These are phyloP conservation scores for Rhamnusium bicolor DNA, from an alignment of 2,888 invertebrate genomes.

Conservation along the genomic window DNA sequence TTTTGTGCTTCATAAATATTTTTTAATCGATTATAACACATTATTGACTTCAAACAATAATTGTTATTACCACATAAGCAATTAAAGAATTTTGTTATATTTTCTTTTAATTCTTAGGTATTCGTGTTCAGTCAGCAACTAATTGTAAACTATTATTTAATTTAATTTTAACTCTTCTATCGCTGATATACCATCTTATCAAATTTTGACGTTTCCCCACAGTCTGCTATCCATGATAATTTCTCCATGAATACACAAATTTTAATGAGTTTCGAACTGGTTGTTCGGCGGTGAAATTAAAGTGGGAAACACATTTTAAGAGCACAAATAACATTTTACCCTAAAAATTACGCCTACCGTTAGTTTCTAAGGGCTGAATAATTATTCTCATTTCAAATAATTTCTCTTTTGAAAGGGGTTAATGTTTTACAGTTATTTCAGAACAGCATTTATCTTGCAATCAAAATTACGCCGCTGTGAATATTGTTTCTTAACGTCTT, in stretches of 20 bases:
- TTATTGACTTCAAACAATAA: too few relatives aligned
- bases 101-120: too few relatives aligned
- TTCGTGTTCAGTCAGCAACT: too few relatives aligned
- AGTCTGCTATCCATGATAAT: background rate
- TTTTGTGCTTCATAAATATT: too few relatives aligned
- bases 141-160: too few relatives aligned
- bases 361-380: slow-evolving; percentile 42
- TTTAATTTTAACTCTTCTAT: too few relatives aligned
- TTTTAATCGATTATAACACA: too few relatives aligned
- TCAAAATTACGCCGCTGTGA: slow-evolving; percentile 30
- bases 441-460: slow-evolving; percentile 43
- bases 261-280: slow-evolving; percentile 23
- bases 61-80: too few relatives aligned
- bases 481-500: slow-evolving; percentile 36
- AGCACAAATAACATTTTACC: slow-evolving; percentile 27
- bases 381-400: slow-evolving; percentile 50
- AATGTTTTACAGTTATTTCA: slow-evolving; percentile 42
- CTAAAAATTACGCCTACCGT: slow-evolving; percentile 28
- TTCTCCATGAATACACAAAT: slow-evolving; percentile 1
- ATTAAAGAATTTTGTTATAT: too few relatives aligned
- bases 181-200: too few relatives aligned
- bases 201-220: background rate
- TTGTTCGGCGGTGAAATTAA: slow-evolving; percentile 26
- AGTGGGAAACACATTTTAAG: slow-evolving; percentile 25
- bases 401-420: slow-evolving; percentile 42